Percentiles rank a stretch among this genome's conserved stretches.
Conservation (phyloP, 1,140 invertebrate species). For the Meteorus sp. region DNA sequence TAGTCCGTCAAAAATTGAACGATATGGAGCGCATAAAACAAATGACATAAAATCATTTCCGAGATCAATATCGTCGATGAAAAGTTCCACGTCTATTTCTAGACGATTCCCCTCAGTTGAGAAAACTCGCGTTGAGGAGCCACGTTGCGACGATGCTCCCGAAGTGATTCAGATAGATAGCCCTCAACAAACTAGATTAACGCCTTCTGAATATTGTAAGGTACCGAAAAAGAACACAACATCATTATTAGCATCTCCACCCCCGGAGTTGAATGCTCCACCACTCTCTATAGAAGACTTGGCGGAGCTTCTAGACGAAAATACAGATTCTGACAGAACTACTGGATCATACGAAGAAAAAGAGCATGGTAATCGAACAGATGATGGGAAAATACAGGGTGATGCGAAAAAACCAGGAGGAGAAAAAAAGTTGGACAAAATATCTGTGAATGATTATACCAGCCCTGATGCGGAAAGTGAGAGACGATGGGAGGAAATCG, state of each 20-base stretch:
- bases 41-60: neutral
- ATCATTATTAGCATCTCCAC: slow-evolving; percentile 35
- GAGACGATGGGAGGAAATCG: slow-evolving; percentile 36
- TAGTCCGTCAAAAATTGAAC: too few species aligned
- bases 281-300: slow-evolving; percentile 42
- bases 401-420: slow-evolving; percentile 15
- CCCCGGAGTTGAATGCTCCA: slow-evolving; percentile 34
- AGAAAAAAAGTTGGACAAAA: slow-evolving; percentile 7
- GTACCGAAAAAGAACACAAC: slow-evolving; percentile 13
- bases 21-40: neutral
- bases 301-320: slow-evolving; percentile 38
- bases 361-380: slow-evolving; percentile 1
- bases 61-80: slow-evolving; percentile 38
- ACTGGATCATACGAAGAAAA: neutral
- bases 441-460: slow-evolving; percentile 12
- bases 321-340: slow-evolving; percentile 11
- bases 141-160: neutral
- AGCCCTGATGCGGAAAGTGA: slow-evolving; percentile 35
- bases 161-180: slow-evolving; percentile 9
- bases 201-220: slow-evolving; percentile 6
- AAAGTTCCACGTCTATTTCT: slow-evolving; percentile 38
- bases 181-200: neutral
- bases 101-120: slow-evolving; percentile 6
- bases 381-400: neutral
- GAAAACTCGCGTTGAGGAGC: neutral